Base-by-base conservation (phyloP, 2,113 vertebrate genomes). In the Limnothrissa miodon region DNA sequence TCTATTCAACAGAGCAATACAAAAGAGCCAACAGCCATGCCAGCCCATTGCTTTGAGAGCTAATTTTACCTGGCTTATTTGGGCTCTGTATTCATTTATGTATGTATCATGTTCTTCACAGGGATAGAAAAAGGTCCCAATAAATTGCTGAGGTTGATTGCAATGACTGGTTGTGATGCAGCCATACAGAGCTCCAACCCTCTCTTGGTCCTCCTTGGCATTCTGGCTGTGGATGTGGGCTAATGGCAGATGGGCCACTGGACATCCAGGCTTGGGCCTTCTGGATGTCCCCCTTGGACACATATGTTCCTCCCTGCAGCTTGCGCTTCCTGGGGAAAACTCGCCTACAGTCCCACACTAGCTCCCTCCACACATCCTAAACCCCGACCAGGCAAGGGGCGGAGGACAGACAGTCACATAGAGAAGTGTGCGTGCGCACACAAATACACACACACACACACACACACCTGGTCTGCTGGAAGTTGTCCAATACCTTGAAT, bases 271-370 rank as follows among this genome's bases (percentile, higher is more conserved):
- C 89, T 79, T 51, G 48, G 53, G 88, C 94, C 90, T 91, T 93
- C 93, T 94, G 92, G 89, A 93, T 88, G 86, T 89, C 90, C 93
- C 89, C 89, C 90, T 89, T 88, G 84, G 90, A 88, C 92, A 93
- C 93, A 93, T 94, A 94, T 93, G 93, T 91, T 92, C 91, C 90
- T 81, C 89, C 92, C 91, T 59, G 89, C 79, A 87, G 93, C 91
- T 90, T 92, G 81, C 84, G 89, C 90, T 92, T 94, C 91, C 90
- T 91, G 89, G 90, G 91, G 91, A 92, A 90, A 70, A 89, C 86
- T 87, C 90, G 91, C 89, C 91, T 88, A 88, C 87, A 89, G 89
- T 87, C 88, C 84, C 90, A 90, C 87, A 90, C 66, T 86, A 90
- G 84, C 87, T 83, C 21, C 92, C 88, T 84, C 90, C 86, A 91